Evolutionary conservation across 1,140 invertebrate species (phyloP), one percentile per base, ranked within the genome.

Genomic region (Euura saliciscinereae): DNA sequence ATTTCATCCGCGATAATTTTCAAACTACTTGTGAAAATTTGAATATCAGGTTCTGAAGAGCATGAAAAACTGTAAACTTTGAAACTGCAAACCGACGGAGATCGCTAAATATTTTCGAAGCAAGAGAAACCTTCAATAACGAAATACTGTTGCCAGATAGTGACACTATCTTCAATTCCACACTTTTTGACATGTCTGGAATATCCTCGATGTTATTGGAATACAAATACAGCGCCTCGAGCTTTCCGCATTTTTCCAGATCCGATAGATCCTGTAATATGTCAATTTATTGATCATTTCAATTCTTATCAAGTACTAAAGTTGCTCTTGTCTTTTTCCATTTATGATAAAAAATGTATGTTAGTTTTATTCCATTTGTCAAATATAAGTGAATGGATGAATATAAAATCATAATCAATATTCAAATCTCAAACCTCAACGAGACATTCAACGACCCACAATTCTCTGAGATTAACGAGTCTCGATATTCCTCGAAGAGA

Each of bases 361-460:
- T n/a, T n/a, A n/a, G n/a, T 28, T 28, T 28, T 28, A 28, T 28
- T 28, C 28, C 28, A 1, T 28, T 28, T 28, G 28, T 28, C 0
- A 28, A 28, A 28, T 28, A 28, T 28, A 28, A 28, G 28, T 28
- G 28, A 28, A 28, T n/a, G 28, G 28, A 28, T 28, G 28, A 28
- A 28, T 28, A 28, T 28, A 28, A 28, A 28, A 28, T 28, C 28
- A 28, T 28, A 28, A 28, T 28, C 28, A 28, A 28, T 28, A 28
- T 28, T 28, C 28, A 28, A 28, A 28, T 28, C 28, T 28, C 28
- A 28, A 28, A 79, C 78, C 73, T 78, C 72, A n/a, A 79, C 28
- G 11, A 69, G 65, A 67, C 78, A 79, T 45, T 79, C 78, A 13
- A 78, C 76, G 2, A 79, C 72, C 78, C 78, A 79, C 45, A 79